Evolutionary conservation across 1,140 invertebrate species (phyloP).

Genomic region (Heterodera carotae): DNA sequence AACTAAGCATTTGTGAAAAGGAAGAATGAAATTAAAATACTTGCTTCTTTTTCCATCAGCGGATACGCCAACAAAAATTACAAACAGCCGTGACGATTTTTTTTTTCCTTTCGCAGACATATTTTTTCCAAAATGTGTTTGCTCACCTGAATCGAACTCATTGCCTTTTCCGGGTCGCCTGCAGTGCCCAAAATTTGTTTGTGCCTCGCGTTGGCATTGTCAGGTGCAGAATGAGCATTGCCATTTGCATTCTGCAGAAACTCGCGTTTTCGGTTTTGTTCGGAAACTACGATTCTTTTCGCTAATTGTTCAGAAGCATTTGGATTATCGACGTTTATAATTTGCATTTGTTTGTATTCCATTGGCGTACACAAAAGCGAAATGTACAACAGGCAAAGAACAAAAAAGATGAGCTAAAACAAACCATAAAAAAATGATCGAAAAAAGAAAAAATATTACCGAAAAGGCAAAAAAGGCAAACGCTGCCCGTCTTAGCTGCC

Average conservation of each 20-base stretch:
- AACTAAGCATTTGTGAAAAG: too few relatives aligned
- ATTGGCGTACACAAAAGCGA: constrained; percentile 9
- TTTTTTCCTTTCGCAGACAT: neutral
- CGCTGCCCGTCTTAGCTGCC: neutral
- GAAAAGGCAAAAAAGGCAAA: constrained; percentile 12
- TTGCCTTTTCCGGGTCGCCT: constrained; percentile 12
- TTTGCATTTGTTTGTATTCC: constrained; percentile 10
- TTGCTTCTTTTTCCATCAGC: too few relatives aligned
- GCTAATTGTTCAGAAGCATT: neutral
- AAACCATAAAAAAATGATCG: neutral
- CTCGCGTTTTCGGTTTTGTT: neutral
- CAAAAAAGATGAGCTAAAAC: constrained; percentile 30
- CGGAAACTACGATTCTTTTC: neutral
- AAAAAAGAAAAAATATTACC: neutral
- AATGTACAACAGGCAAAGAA: constrained; percentile 25
- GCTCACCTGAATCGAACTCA: constrained; percentile 21
- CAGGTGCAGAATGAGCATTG: neutral
- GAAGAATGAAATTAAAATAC: too few relatives aligned
- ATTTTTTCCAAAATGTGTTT: neutral
- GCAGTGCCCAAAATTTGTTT: neutral
- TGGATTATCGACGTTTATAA: neutral
- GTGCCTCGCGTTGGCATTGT: neutral
- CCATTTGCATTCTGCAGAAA: constrained; percentile 16
- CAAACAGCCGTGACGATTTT: too few relatives aligned
- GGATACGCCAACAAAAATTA: too few relatives aligned